Conservation (phyloP, 1,140 invertebrate genomes). For the Gryllus bimaculatus region DNA sequence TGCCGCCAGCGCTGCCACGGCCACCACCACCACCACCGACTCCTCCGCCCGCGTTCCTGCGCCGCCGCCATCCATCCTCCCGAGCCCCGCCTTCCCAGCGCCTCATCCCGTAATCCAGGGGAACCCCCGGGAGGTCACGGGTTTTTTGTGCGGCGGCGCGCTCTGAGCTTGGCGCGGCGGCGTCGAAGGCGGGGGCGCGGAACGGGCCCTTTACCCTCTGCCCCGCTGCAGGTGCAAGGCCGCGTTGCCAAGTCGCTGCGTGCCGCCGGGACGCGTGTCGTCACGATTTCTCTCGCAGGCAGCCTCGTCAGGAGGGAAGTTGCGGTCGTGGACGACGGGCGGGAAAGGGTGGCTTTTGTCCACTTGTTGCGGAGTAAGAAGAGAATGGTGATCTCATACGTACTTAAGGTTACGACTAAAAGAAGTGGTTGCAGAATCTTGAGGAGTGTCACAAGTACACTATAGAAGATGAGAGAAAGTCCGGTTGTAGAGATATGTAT, state of each 20-base stretch:
- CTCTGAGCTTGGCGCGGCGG: too few species aligned
- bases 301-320: neutral
- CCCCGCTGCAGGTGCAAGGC: neutral
- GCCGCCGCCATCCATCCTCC: neutral
- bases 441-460: too few species aligned
- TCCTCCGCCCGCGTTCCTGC: too few species aligned
- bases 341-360: neutral
- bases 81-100: too few species aligned
- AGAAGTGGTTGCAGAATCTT: too few species aligned
- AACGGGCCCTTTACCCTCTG: neutral
- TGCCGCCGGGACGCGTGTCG: too few species aligned
- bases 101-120: neutral
- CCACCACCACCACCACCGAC: too few species aligned
- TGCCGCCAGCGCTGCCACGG: too few species aligned
- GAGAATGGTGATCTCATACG: neutral
- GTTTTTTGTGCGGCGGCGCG: neutral
- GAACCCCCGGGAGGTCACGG: neutral
- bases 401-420: neutral
- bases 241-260: neutral
- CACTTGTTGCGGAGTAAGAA: neutral
- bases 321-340: too few species aligned
- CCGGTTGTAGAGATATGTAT: too few species aligned
- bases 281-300: neutral
- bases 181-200: too few species aligned
- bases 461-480: too few species aligned